Evolutionary conservation across 2,797 vertebrate genomes (phyloP).

Genomic region (Graptemys geographica): DNA sequence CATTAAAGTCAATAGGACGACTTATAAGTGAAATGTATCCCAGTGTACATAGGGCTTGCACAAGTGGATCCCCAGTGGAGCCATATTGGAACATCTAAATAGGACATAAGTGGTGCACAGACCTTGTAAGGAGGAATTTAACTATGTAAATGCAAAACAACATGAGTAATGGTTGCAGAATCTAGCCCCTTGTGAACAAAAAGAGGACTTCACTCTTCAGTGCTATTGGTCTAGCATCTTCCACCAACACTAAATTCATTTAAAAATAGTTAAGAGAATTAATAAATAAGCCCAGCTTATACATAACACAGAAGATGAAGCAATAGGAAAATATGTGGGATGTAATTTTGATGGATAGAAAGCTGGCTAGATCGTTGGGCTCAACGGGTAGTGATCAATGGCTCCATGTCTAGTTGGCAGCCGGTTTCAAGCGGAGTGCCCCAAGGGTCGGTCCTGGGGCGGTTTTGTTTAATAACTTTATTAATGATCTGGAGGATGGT

Average conservation of each 20-base stretch:
- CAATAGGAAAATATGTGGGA: not conserved
- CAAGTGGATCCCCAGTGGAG: not conserved
- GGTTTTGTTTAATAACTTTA: too few relatives aligned
- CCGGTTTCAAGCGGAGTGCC: too few relatives aligned
- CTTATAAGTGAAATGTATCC: too few relatives aligned
- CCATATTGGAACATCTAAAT: not conserved
- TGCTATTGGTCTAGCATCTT: not conserved
- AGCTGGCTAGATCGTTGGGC: too few relatives aligned
- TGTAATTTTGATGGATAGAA: too few relatives aligned
- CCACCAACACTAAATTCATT: not conserved
- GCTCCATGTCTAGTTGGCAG: too few relatives aligned
- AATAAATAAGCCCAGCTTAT: not conserved
- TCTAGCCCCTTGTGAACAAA: not conserved
- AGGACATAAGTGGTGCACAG: not conserved
- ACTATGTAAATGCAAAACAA: not conserved
- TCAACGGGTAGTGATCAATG: too few relatives aligned
- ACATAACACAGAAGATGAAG: not conserved
- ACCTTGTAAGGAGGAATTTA: not conserved
- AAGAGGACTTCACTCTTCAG: not conserved
- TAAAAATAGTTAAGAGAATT: not conserved
- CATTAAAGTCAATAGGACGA: not conserved
- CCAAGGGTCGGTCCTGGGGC: too few relatives aligned
- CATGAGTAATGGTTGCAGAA: not conserved
- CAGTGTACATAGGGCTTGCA: too few relatives aligned
- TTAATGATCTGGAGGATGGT: too few relatives aligned